Base-by-base conservation (phyloP, 1,140 invertebrate species). In the Tachypleus tridentatus region DNA sequence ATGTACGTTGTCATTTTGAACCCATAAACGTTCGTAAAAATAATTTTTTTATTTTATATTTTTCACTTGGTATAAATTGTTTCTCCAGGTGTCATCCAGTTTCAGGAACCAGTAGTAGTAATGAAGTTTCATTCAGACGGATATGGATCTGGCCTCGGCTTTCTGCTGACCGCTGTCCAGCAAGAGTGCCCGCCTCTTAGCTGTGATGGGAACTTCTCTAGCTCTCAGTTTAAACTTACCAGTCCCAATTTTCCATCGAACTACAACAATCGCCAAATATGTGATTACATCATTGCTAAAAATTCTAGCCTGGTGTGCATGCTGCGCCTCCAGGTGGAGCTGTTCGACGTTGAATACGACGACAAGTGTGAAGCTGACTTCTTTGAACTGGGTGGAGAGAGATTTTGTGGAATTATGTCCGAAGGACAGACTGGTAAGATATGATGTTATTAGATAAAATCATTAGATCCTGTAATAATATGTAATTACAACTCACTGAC, bases 121-220 rank as follows among this genome's bases (percentile, higher is more conserved):
- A 68, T 68, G 67, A 62, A 57, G 47, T 68, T 68, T 58, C 67
- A 68, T 6, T 68, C 67, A 0, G 67, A 68, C 61, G 63, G 63
- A n/a, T 64, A 61, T 48, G 65, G 62, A 4, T 51, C 57, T 1
- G 47, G 47, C 3, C 53, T 65, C 3, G 67, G 67, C 4, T 68
- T 64, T 58, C 65, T 68, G 67, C 61, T 65, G 47, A 68, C 67
- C 1, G 67, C 65, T 0, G 67, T 68, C 49, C 67, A 68, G 51
- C 67, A 65, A 9, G 67, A 68, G 29, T 68, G 67, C 11, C 64
- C 67, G 6, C 48, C 58, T 7, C 61, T 64, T 6, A 50, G 49
- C 9, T 68, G 67, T 51, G 67, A 68, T 10, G 58, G 9, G 2
- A 63, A 53, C 8, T 65, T 60, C 61, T 29, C 56, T 11, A 5